Percentiles rank a stretch among this genome's conserved stretches.
Conservation (phyloP, 2,797 vertebrate species). For the Oreochromis mossambicus region DNA sequence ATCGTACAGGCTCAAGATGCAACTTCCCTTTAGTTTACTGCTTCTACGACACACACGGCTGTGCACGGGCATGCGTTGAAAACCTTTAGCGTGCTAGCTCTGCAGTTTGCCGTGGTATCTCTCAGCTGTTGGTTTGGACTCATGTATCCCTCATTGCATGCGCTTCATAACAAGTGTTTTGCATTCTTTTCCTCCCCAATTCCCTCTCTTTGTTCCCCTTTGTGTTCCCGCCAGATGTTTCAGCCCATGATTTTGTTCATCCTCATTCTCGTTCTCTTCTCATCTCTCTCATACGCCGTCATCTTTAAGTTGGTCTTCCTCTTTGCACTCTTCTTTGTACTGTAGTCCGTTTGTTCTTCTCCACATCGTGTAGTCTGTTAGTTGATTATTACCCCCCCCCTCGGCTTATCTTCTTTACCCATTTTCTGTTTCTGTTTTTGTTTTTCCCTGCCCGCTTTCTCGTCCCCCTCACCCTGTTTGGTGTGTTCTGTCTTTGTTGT, state of each 20-base stretch:
- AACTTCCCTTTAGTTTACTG: neutral
- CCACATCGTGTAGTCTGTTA: constrained; percentile 56
- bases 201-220: constrained; percentile 80
- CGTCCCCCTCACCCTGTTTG: constrained; percentile 51
- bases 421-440: constrained; percentile 74
- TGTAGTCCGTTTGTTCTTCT: constrained; percentile 75
- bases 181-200: constrained; percentile 81
- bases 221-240: constrained; percentile 87
- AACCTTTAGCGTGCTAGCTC: constrained; percentile 44
- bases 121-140: constrained; percentile 85
- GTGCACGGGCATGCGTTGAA: constrained; percentile 52
- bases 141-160: constrained; percentile 93
- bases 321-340: constrained; percentile 89
- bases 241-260: constrained; percentile 91
- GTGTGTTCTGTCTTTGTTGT: constrained; percentile 67
- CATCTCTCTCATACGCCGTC: constrained; percentile 86
- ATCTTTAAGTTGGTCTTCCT: constrained; percentile 93
- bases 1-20: constrained; percentile 18
- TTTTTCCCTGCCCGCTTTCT: constrained; percentile 24
- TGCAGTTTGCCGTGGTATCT: constrained; percentile 49
- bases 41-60: constrained; percentile 34
- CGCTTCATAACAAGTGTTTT: constrained; percentile 93
- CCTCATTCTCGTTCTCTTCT: constrained; percentile 87
- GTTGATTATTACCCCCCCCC: constrained; percentile 52
- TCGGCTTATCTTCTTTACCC: constrained; percentile 73